Base-by-base conservation (phyloP, 2,888 invertebrate species). In the Ophion ventricosus region DNA sequence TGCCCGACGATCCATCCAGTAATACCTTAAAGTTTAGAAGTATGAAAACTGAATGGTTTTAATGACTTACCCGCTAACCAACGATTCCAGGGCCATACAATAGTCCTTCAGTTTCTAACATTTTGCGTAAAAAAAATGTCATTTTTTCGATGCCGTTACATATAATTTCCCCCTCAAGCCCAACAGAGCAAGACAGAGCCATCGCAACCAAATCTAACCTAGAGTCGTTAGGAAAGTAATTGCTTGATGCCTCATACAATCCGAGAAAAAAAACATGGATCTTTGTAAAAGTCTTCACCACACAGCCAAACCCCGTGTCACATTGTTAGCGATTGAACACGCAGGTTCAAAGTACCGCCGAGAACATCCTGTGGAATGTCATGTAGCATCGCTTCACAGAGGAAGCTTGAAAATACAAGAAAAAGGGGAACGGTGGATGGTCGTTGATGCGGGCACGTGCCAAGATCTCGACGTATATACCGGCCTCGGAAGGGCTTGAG, bases 361-460 rank as follows among this genome's bases (percentile, higher is more conserved):
- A 20, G 49, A 43, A 43, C 29, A 63, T 61, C 63, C 54, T 40
- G 70, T 17, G 49, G 40, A 70, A 35, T 63, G 10, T 20, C 49
- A 2, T 66, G 35, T 54, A 56, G 25, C 29, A 11, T 49, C 17
- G 43, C 61, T 56, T 63, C 56, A 20, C 67, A 14, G 40, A 70
- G 49, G 49, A 56, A 67, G 29, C 63, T 43, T 29, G 11, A n/a
- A 72, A 43, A 56, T 23, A 7, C 20, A 64, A 29, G 20, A 43
- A 14, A 59, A 17, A 59, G 59, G 57, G 66, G 57, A 43, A 14
- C 25, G 35, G 67, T n/a, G 49, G 10, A 61, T 35, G 11, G 64
- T 56, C 14, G 49, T 83, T 81, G 61, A 72, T 26, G 69, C 40
- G 70, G 63, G 82, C 89, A 87, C 86, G 84, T 80, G 89, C 88